A percentile compares a stretch with the other conserved stretches of the same genome.
Conservation (phyloP, 2,797 vertebrate species). For the Otus scops region DNA sequence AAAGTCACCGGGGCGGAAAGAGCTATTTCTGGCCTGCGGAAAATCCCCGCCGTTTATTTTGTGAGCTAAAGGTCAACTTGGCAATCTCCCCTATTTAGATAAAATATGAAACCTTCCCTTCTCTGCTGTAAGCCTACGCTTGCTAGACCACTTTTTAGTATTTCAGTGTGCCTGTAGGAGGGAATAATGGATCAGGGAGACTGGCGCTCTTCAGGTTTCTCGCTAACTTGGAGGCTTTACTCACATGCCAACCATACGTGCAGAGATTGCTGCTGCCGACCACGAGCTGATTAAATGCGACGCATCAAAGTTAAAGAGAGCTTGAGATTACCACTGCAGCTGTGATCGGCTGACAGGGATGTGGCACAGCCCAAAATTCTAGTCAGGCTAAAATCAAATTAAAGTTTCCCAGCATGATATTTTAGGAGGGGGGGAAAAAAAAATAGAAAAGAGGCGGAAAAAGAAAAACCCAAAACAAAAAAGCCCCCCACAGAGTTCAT, state of each 20-base stretch:
- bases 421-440: not conserved
- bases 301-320: not conserved
- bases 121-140: not conserved
- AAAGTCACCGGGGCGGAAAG: not conserved
- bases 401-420: conserved; percentile 52
- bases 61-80: not conserved
- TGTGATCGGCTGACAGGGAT: not conserved
- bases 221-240: not conserved
- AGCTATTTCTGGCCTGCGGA: not conserved
- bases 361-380: not conserved
- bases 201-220: not conserved
- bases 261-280: not conserved
- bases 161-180: not conserved
- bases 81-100: not conserved
- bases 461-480: conserved; percentile 16
- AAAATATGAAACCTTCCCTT: not conserved
- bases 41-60: not conserved
- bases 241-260: fast-evolving
- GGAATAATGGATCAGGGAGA: not conserved
- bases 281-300: not conserved
- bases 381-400: conserved; percentile 56
- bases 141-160: not conserved
- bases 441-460: not conserved
- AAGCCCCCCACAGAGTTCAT: conserved; percentile 52
- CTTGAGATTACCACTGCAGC: not conserved